Conservation (phyloP, 2,888 invertebrate species). For the Drosophila leonis region DNA sequence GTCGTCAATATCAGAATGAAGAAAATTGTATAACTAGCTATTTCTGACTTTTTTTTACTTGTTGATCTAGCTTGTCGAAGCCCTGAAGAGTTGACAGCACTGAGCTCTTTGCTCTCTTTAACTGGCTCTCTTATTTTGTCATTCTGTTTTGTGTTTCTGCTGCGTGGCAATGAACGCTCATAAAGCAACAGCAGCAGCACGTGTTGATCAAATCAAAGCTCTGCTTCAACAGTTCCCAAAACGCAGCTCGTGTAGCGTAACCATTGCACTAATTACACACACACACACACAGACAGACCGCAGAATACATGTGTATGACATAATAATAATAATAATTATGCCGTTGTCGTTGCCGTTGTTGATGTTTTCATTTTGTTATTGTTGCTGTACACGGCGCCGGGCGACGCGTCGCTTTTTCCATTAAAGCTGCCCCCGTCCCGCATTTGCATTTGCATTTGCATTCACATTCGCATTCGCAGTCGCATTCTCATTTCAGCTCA, state of each 20-base stretch:
- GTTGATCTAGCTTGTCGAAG: no score
- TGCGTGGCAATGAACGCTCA: slow-evolving; percentile 74
- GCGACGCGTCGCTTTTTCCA: slow-evolving; percentile 46
- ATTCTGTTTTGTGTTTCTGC: slow-evolving; percentile 31
- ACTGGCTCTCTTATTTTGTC: slow-evolving; percentile 25
- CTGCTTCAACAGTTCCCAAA: slow-evolving; percentile 6
- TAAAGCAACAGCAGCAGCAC: slow-evolving; percentile 38
- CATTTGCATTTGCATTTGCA: slow-evolving; percentile 31
- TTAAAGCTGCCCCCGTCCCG: slow-evolving; percentile 29
- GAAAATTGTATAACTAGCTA: no score
- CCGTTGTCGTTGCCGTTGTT: slow-evolving; percentile 19
- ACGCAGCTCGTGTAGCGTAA: slow-evolving; percentile 14
- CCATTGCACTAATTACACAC: slow-evolving; percentile 34
- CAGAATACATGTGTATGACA: slow-evolving; percentile 64
- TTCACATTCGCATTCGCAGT: slow-evolving; percentile 31
- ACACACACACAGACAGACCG: slow-evolving; percentile 30
- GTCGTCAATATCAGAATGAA: no score
- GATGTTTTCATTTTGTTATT: slow-evolving; percentile 30
- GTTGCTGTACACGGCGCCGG: slow-evolving; percentile 41
- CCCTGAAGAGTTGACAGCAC: no score
- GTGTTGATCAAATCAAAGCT: slow-evolving; percentile 50
- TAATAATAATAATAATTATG: slow-evolving; percentile 69
- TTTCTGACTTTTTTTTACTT: no score
- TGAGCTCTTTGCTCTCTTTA: slow-evolving; percentile 15
- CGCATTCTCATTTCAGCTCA: slow-evolving; percentile 32